These are phyloP conservation scores for Platyscapa corneri DNA, from an alignment of 1,140 invertebrate genomes.

Conservation along the genomic window DNA sequence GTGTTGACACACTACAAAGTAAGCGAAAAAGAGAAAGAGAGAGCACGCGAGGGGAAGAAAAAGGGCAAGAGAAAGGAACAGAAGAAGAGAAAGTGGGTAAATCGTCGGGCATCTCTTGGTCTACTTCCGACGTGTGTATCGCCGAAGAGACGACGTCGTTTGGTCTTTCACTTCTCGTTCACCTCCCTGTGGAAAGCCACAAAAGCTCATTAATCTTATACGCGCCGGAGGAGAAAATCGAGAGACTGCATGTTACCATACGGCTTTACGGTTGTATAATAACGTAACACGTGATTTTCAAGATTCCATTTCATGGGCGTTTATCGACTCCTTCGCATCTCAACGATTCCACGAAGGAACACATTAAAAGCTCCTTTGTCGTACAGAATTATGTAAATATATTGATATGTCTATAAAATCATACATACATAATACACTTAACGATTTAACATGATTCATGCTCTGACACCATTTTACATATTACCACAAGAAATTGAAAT, in stretches of 20 bases:
- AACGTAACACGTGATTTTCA: conserved; percentile 31
- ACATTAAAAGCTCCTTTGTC: neutral
- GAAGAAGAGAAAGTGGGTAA: conserved; percentile 26
- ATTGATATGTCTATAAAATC: neutral
- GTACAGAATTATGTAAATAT: neutral
- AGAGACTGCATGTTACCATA: conserved; percentile 31
- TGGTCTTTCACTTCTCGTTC: conserved; percentile 24
- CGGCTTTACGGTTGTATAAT: neutral
- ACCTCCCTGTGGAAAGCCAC: conserved; percentile 32
- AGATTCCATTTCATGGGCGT: conserved; percentile 20
- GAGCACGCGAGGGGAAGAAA: conserved; percentile 24
- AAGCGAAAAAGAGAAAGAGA: conserved; percentile 23
- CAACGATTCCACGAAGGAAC: neutral
- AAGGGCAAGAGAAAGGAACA: conserved; percentile 14
- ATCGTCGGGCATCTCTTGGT: conserved; percentile 50
- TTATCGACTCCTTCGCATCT: neutral
- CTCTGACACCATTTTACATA: neutral
- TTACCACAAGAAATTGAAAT: neutral
- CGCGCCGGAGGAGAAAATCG: conserved; percentile 36
- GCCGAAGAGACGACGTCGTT: conserved; percentile 38
- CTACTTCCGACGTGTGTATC: conserved; percentile 42
- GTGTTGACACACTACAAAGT: conserved; percentile 52
- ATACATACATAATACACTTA: neutral
- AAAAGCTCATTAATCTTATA: conserved; percentile 52
- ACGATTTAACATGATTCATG: neutral